A percentile compares a stretch with the other conserved stretches of the same genome.
phyloP scores from a whole-genome alignment of 2,113 vertebrate genomes.

The Megaceryle maxima region DNA sequence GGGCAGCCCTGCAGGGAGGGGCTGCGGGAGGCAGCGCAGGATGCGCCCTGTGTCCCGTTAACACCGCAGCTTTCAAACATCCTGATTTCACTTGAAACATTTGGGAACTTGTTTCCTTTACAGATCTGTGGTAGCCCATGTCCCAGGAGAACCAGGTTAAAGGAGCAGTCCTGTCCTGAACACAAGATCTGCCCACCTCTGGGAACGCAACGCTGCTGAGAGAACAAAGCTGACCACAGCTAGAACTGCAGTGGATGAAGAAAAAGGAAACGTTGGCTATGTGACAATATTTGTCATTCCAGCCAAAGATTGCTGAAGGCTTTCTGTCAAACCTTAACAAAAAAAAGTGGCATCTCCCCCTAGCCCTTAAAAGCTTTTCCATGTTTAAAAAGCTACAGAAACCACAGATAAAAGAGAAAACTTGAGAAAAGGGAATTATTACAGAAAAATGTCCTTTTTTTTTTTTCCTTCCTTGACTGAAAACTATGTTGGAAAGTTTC shows the following conservation, averaged over 20 bases:
- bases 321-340: neutral
- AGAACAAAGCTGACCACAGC: neutral
- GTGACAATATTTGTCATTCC: neutral
- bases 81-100: neutral
- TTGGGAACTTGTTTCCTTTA: neutral
- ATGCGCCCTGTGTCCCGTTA: neutral
- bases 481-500: neutral
- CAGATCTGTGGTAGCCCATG: neutral
- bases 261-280: neutral
- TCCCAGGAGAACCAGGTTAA: neutral
- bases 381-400: neutral
- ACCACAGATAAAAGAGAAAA: neutral
- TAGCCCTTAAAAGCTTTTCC: neutral
- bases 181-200: neutral
- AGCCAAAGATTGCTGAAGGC: neutral
- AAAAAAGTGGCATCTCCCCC: neutral
- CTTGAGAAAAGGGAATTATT: neutral
- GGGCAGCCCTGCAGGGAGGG: neutral
- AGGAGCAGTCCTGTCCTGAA: neutral
- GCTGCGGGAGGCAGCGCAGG: neutral
- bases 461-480: neutral
- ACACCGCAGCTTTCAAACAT: neutral
- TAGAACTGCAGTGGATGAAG: neutral
- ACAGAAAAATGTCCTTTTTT: neutral
- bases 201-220: conserved; percentile 2